Percentiles rank a stretch among this genome's conserved stretches.
Conservation (phyloP, 2,888 invertebrate species). For the Drosophila quinaria region DNA sequence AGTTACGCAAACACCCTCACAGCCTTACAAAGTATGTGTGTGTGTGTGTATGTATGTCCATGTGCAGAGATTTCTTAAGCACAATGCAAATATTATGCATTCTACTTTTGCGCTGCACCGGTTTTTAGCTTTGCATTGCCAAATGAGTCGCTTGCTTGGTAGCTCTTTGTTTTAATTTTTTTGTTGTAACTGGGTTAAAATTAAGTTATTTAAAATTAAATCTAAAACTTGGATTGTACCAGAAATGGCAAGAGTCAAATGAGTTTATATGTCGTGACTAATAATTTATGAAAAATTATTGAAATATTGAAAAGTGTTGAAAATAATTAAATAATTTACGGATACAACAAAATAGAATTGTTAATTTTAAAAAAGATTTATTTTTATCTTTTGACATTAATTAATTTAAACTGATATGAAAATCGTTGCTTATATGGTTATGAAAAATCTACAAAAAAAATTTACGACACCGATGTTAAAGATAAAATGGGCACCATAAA, state of each 20-base stretch:
- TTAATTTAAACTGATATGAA: neutral
- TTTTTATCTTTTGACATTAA: neutral
- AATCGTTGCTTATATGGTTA: neutral
- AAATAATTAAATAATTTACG: too few relatives aligned
- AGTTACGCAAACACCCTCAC: constrained; percentile 66
- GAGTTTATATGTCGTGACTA: neutral
- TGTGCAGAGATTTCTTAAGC: constrained; percentile 62
- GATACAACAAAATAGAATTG: too few relatives aligned
- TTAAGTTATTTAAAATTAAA: constrained; percentile 60
- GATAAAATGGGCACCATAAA: neutral
- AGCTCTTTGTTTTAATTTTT: constrained; percentile 13
- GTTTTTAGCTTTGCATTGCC: constrained; percentile 42
- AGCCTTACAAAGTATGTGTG: neutral
- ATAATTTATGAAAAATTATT: neutral
- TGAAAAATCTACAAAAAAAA: neutral
- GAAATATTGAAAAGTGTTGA: too few relatives aligned
- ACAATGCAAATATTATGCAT: constrained; percentile 68
- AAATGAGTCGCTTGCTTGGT: constrained; percentile 34
- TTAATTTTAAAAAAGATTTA: too few relatives aligned
- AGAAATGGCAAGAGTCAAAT: constrained; percentile 30
- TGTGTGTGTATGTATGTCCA: constrained; percentile 5
- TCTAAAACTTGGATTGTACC: constrained; percentile 13
- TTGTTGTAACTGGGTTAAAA: constrained; percentile 36
- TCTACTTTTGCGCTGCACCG: constrained; percentile 39
- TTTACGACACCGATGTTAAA: neutral